Evolutionary conservation across 2,113 vertebrate genomes (phyloP).

Genomic region (Raja brachyura): DNA sequence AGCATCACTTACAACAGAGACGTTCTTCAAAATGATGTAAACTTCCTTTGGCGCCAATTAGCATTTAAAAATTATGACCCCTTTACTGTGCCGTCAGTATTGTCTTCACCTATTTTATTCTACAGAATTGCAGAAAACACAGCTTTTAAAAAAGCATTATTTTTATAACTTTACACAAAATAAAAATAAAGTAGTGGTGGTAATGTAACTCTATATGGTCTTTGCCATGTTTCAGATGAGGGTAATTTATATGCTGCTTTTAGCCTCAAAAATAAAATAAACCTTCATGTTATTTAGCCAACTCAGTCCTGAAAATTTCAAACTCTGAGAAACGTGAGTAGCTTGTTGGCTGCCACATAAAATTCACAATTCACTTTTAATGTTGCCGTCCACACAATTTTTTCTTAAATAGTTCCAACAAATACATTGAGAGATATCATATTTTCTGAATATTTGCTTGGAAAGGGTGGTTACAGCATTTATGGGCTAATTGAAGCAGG

Average conservation of each 20-base stretch:
- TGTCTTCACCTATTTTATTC: not conserved
- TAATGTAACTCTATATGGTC: not conserved
- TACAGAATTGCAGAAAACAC: not conserved
- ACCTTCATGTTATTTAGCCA: not conserved
- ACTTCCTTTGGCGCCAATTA: not conserved
- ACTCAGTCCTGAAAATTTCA: not conserved
- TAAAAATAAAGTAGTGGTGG: not conserved
- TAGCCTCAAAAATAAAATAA: not conserved
- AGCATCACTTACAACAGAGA: not conserved
- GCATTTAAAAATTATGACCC: not conserved
- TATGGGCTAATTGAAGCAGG: not conserved
- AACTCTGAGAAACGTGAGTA: not conserved
- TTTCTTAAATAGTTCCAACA: not conserved
- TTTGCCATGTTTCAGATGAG: no score
- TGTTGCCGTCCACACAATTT: not conserved
- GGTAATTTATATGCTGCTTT: not conserved
- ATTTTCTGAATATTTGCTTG: not conserved
- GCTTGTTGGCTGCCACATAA: not conserved
- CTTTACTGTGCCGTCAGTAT: not conserved
- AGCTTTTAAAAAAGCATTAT: no score
- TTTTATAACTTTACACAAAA: not conserved
- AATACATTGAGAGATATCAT: not conserved
- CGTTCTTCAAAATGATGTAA: not conserved
- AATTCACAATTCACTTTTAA: not conserved
- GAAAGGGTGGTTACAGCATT: not conserved